Evolutionary conservation across 2,888 invertebrate species (phyloP), one percentile per base, ranked within the genome.

Genomic region (Xestobium rufovillosum): DNA sequence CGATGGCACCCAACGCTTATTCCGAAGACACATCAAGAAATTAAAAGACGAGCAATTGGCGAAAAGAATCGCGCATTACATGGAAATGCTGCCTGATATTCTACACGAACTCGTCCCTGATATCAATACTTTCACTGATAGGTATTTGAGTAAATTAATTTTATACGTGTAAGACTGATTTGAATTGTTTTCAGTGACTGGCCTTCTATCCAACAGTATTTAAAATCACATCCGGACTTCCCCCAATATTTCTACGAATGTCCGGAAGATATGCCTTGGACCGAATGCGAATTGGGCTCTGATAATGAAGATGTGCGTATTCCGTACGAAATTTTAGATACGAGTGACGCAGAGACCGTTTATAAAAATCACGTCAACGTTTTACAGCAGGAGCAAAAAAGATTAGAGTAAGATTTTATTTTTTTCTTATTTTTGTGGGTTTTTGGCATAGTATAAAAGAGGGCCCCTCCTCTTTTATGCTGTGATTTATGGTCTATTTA

Each of bases 211-310:
- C 80, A 88, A 47, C 82, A 84, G 42, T 85, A 86, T 65, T 74
- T 97, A 49, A 82, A 86, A 48, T 76, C 81, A 36, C 95, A 96
- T 66, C 84, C 89, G n/a, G 88, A 94, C 63, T 96, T 92, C 69
- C 81, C 84, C 38, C 82, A 85, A 56, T 90, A 89, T 72, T 97
- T 95, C 71, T 86, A 89, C 53, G 85, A 87, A 57, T 80, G 82
- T 53, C 80, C 81, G 8, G 82, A 83, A 52, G 79, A 80, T 53
- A 79, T 73, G 52, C 78, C 82, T 31, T 89, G 83, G 86, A 80
- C 80, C 44, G 83, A 81, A 63, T 78, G 79, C 47, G 75, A 75
- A 60, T 78, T 81, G 46, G 75, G 65, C 61, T 78, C 71, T 63
- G 71, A 70, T 51, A 69, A 70, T 45, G 72, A 73, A 47, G 85